Evolutionary conservation across 2,888 invertebrate species (phyloP), one percentile per base, ranked within the genome.

Genomic region (Lymantria monacha): DNA sequence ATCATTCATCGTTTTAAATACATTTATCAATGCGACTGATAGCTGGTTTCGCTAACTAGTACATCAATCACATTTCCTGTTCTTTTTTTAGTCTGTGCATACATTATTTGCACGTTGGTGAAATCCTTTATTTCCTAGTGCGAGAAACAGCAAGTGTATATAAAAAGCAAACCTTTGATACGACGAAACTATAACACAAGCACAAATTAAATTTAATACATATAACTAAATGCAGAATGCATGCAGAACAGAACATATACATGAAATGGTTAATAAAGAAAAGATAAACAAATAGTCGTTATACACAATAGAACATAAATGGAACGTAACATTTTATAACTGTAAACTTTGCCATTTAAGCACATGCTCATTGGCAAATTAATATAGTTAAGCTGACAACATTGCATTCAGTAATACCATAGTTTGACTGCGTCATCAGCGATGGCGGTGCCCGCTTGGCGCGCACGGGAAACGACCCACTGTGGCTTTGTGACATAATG

Each of bases 401-500:
- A 74, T 76, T 72, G 57, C 49, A 53, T 42, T 15, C 49, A 53
- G 70, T 62, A 76, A 85, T 90, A 91, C 92, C 92, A 76, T 91
- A 86, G 66, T 83, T 83, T 43, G 92, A 91, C 63, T 87, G 88
- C 63, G 91, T 85, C 92, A 91, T 91, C 67, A 76, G 74, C 65
- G 82, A 70, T 37, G 81, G 53, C 53, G 83, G 51, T 44, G 73
- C 59, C 22, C 84, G 82, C 66, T 74, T 78, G 64, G 70, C 55
- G 56, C 88, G 86, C 69, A 83, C 59, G 57, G 88, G 87, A 63
- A 91, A 91, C 66, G 72, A 80, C 22, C 92, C 91, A 63, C 79
- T 81, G 85, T 90, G 85, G 69, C 91, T 91, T 77, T 88, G 86
- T 56, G 90, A 86, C 92, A 92, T 92, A 68, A 85, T 30, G 57